These are phyloP conservation scores for Hylaea fasciaria DNA, from an alignment of 2,888 invertebrate species.

Conservation along the genomic window DNA sequence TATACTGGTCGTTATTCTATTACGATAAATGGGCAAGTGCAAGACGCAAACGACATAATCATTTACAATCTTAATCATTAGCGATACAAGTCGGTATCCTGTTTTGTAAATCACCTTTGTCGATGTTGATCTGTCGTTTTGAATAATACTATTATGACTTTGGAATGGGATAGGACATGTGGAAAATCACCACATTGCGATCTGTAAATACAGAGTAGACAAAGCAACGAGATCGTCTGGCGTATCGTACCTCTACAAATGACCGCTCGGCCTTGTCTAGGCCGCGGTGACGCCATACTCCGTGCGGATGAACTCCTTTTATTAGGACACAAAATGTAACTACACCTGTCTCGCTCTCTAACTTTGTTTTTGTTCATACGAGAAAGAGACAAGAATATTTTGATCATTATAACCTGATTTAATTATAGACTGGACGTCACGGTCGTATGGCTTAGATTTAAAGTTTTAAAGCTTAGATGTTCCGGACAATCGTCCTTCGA, in stretches of 20 bases:
- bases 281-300: conserved; percentile 83
- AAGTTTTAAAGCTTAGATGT: conserved; percentile 22
- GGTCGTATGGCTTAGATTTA: conserved; percentile 29
- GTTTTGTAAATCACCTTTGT: background rate
- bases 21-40: background rate
- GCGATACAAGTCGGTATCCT: background rate
- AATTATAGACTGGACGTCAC: conserved; percentile 47
- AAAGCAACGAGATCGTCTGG: conserved; percentile 69
- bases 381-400: conserved; percentile 56
- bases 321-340: conserved; percentile 68
- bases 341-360: conserved; percentile 64
- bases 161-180: conserved; percentile 6
- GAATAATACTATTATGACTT: too few relatives aligned
- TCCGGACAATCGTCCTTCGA: background rate
- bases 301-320: conserved; percentile 76
- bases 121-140: too few relatives aligned
- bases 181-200: conserved; percentile 55
- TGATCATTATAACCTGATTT: conserved; percentile 51
- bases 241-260: conserved; percentile 78
- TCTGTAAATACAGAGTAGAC: conserved; percentile 63
- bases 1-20: background rate
- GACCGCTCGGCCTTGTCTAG: conserved; percentile 85
- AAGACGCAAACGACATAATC: background rate
- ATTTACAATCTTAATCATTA: background rate
- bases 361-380: conserved; percentile 34